Evolutionary conservation across 1,140 invertebrate species (phyloP).

Genomic region (Drosophila lacteicornis): DNA sequence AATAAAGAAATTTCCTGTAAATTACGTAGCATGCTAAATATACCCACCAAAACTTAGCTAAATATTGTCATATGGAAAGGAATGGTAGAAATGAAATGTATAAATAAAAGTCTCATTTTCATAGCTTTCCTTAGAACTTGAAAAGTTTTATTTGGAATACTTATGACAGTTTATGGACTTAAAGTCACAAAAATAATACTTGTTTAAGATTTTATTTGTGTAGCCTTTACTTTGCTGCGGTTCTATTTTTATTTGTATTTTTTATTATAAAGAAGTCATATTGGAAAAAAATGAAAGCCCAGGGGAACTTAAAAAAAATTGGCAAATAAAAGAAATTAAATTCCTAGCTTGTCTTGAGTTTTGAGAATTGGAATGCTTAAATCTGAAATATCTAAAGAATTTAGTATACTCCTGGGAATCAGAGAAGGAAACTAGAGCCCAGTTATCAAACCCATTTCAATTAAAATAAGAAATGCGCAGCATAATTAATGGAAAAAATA

Average conservation of each 20-base stretch:
- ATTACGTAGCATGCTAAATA: neutral
- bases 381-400: too few species aligned
- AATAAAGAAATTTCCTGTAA: too few species aligned
- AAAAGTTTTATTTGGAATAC: neutral
- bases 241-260: neutral
- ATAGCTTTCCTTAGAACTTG: neutral
- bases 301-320: neutral
- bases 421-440: accelerated
- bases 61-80: neutral
- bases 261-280: neutral
- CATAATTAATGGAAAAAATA: neutral
- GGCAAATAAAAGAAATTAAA: neutral
- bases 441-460: neutral
- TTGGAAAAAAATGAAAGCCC: neutral
- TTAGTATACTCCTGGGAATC: neutral
- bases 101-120: neutral
- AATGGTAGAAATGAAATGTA: neutral
- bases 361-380: neutral
- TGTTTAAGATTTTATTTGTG: neutral
- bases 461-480: neutral
- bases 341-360: neutral
- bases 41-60: neutral
- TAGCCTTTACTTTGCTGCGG: neutral
- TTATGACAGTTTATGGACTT: neutral
- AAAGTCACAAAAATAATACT: neutral